Percentiles rank a stretch among this genome's conserved stretches.
phyloP scores from a whole-genome alignment of 2,888 invertebrate genomes.

The Geophilus truncorum region DNA sequence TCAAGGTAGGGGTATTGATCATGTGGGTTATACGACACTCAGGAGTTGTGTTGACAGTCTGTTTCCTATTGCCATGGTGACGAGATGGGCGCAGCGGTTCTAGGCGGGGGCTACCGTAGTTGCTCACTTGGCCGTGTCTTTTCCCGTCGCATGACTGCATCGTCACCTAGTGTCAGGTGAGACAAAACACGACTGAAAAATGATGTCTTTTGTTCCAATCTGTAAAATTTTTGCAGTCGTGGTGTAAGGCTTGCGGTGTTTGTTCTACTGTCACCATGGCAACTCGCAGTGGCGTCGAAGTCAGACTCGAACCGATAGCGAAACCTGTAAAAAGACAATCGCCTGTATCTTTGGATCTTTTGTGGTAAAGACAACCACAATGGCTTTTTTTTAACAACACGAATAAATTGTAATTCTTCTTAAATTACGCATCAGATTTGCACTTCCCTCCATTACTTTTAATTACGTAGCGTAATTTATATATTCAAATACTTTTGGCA shows the following conservation, averaged over 20 bases:
- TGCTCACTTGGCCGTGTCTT: background rate
- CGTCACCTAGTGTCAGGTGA: conserved; percentile 6
- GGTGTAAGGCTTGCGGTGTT: background rate
- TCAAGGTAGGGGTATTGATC: background rate
- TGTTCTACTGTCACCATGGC: background rate
- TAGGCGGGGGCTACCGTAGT: background rate
- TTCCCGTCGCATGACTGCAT: background rate
- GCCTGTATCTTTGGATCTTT: background rate
- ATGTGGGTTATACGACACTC: background rate
- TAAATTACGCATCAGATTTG: background rate
- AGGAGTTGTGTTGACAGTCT: background rate
- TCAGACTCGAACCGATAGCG: background rate
- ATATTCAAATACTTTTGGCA: background rate
- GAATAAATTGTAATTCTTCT: background rate
- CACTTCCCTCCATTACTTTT: background rate
- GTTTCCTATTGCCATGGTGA: background rate
- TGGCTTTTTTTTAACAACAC: background rate
- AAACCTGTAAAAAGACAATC: background rate
- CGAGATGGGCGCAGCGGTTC: background rate
- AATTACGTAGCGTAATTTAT: background rate
- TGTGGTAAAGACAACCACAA: background rate
- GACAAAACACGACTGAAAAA: background rate
- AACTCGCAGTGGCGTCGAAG: background rate
- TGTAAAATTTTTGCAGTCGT: background rate
- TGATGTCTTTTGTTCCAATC: background rate